These are phyloP conservation scores for Nemoura dubitans DNA, from an alignment of 2,888 invertebrate genomes.

Conservation along the genomic window DNA sequence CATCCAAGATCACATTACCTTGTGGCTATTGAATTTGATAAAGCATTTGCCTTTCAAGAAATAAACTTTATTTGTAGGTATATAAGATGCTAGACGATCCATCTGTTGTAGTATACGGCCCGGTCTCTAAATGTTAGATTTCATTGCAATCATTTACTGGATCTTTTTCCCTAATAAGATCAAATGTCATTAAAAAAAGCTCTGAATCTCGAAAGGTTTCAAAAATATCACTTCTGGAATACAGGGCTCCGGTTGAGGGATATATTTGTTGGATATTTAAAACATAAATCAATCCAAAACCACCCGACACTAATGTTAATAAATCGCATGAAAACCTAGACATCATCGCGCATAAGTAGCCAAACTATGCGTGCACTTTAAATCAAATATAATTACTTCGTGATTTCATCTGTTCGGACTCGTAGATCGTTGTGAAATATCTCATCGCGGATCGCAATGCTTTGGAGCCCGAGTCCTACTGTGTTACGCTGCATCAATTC, in stretches of 20 bases:
- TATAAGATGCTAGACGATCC: background rate
- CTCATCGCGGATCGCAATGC: background rate
- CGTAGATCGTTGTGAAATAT: background rate
- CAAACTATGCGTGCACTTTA: background rate
- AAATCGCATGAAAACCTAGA: background rate
- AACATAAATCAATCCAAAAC: background rate
- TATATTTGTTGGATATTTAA: background rate
- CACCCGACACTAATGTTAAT: background rate
- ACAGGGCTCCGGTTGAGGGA: too few species aligned
- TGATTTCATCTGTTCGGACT: background rate
- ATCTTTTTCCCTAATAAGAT: background rate
- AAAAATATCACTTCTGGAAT: too few species aligned
- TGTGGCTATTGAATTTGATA: background rate
- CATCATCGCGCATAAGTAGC: background rate
- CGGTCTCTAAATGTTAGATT: too few species aligned
- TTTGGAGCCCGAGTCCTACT: background rate
- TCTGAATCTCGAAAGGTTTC: too few species aligned
- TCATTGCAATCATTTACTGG: too few species aligned
- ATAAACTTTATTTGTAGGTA: background rate
- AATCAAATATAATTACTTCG: slow-evolving; percentile 13
- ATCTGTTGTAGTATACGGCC: too few species aligned
- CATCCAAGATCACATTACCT: slow-evolving; percentile 3
- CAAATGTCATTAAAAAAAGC: background rate
- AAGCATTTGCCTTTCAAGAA: background rate
- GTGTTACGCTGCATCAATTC: background rate